Percentiles rank a stretch among this genome's conserved stretches.
These are phyloP conservation scores for Anhinga anhinga DNA, from an alignment of 2,113 vertebrate species.

Conservation along the genomic window DNA sequence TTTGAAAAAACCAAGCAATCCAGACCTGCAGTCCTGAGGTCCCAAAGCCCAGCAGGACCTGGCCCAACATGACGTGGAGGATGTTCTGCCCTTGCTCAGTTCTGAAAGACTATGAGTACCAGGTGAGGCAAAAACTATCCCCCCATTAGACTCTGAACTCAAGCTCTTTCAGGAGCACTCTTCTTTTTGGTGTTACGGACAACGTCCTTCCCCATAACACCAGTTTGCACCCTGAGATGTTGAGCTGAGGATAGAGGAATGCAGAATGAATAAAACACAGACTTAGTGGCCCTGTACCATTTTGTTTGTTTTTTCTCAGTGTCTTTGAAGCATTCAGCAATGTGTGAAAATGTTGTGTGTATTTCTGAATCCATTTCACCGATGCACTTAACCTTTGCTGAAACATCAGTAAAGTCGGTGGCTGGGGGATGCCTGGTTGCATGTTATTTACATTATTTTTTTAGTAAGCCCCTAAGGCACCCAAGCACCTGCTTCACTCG, in stretches of 20 bases:
- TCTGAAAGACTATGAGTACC: background rate
- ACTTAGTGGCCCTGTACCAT: background rate
- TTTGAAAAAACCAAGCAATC: background rate
- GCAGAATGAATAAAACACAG: background rate
- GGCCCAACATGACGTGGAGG: background rate
- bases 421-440: background rate
- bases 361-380: background rate
- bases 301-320: background rate
- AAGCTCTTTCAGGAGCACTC: background rate
- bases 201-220: background rate
- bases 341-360: background rate
- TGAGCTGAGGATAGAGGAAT: background rate
- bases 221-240: accelerated
- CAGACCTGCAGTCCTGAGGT: background rate
- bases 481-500: background rate
- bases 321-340: background rate
- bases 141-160: background rate
- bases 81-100: background rate
- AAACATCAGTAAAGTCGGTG: background rate
- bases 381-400: background rate
- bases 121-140: background rate
- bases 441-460: background rate
- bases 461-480: background rate
- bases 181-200: background rate
- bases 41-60: background rate